Conservation (phyloP, 2,888 invertebrate species). For the Andrena fulva region DNA sequence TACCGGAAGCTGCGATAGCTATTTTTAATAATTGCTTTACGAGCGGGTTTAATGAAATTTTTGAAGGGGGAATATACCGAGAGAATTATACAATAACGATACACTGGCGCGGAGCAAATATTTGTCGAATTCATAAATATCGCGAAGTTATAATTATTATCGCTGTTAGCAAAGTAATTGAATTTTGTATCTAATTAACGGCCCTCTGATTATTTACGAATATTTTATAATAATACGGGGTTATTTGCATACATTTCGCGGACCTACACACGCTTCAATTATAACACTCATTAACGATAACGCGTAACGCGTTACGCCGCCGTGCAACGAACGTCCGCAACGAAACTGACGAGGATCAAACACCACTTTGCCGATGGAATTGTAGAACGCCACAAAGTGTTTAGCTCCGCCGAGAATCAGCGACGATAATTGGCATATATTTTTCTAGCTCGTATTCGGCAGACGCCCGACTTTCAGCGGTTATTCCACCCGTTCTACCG, state of each 20-base stretch:
- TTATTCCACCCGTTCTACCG: neutral
- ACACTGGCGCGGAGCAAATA: slow-evolving; percentile 7
- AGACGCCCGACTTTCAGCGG: neutral
- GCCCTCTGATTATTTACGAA: slow-evolving; percentile 8
- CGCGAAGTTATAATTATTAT: slow-evolving; percentile 5
- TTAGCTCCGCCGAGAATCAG: too few species aligned
- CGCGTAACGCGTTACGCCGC: neutral
- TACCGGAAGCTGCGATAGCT: neutral
- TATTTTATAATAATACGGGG: neutral
- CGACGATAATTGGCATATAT: neutral
- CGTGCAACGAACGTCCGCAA: neutral
- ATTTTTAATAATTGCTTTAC: neutral
- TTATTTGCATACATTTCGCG: neutral
- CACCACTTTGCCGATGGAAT: neutral
- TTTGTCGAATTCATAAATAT: slow-evolving; percentile 21
- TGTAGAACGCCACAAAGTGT: too few species aligned
- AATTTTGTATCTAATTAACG: slow-evolving; percentile 34
- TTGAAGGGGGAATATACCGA: neutral
- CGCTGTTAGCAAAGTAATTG: slow-evolving; percentile 12
- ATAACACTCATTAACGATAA: neutral
- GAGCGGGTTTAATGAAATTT: slow-evolving; percentile 13
- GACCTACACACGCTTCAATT: neutral
- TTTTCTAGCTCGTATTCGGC: neutral
- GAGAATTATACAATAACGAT: slow-evolving; percentile 23
- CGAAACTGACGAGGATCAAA: neutral